Conservation (phyloP, 2,113 vertebrate genomes). For the Passer domesticus region DNA sequence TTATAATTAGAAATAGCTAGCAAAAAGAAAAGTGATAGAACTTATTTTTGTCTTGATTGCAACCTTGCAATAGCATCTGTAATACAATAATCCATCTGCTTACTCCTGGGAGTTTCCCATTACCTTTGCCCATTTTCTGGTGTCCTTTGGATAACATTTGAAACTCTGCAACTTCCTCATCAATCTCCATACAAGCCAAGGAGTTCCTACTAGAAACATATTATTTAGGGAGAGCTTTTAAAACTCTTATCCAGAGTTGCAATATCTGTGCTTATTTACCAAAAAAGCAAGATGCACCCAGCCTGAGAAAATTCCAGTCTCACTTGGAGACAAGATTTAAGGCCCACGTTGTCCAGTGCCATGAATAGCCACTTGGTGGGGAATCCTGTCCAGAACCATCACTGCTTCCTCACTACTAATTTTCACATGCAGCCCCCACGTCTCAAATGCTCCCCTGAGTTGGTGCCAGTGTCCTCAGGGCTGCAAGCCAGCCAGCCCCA, state of each 20-base stretch:
- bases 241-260: neutral
- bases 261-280: neutral
- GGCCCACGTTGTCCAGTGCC: accelerated
- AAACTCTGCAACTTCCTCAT: neutral
- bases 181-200: neutral
- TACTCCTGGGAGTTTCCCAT: neutral
- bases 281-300: neutral
- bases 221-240: neutral
- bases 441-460: neutral
- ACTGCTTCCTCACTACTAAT: accelerated
- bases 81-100: neutral
- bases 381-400: neutral
- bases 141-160: neutral
- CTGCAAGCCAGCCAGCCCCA: neutral
- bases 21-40: neutral
- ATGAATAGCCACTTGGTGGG: neutral
- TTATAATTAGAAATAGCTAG: neutral
- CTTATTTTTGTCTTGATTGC: neutral
- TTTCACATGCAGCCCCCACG: neutral
- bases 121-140: neutral
- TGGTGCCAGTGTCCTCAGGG: neutral
- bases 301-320: neutral
- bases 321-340: neutral
- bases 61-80: neutral
- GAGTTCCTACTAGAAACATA: neutral